A percentile compares a stretch with the other conserved stretches of the same genome.
These are phyloP conservation scores for Crenuchus spilurus DNA, from an alignment of 2,797 vertebrate species.

Conservation along the genomic window DNA sequence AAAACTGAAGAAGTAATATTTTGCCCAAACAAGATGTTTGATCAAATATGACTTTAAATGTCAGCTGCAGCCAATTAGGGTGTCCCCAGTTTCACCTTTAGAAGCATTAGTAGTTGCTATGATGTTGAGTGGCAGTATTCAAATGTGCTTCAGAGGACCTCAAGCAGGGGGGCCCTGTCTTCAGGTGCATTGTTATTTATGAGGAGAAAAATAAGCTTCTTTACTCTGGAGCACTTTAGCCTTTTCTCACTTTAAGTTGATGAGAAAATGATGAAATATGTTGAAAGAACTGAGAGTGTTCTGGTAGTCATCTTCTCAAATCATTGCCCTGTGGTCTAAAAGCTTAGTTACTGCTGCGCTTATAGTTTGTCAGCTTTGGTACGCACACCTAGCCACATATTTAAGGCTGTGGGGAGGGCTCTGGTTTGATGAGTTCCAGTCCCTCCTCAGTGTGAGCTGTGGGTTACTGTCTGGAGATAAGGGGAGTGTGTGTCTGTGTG, in stretches of 20 bases:
- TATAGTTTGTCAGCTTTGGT: constrained; percentile 2
- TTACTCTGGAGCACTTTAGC: background rate
- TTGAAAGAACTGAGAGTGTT: background rate
- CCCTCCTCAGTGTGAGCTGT: constrained; percentile 3
- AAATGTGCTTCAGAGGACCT: background rate
- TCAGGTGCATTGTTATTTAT: background rate
- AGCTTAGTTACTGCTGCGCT: background rate
- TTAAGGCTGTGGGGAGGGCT: background rate
- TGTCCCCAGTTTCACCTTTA: background rate
- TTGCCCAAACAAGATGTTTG: no score
- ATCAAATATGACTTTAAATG: no score
- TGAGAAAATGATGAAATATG: background rate
- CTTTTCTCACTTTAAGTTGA: constrained; percentile 12
- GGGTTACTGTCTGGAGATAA: constrained; percentile 18
- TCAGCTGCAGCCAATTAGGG: background rate
- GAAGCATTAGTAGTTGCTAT: background rate
- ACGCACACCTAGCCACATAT: background rate
- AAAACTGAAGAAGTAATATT: no score
- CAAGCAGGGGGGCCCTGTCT: background rate
- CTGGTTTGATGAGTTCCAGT: constrained; percentile 9
- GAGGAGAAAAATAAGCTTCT: constrained; percentile 1
- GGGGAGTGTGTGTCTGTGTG: background rate
- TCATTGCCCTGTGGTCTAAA: background rate
- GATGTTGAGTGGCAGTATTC: background rate
- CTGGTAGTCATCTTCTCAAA: constrained; percentile 2